Percentiles rank a stretch among this genome's conserved stretches.
Conservation (phyloP, 2,797 vertebrate genomes). For the Streptopelia turtur region DNA sequence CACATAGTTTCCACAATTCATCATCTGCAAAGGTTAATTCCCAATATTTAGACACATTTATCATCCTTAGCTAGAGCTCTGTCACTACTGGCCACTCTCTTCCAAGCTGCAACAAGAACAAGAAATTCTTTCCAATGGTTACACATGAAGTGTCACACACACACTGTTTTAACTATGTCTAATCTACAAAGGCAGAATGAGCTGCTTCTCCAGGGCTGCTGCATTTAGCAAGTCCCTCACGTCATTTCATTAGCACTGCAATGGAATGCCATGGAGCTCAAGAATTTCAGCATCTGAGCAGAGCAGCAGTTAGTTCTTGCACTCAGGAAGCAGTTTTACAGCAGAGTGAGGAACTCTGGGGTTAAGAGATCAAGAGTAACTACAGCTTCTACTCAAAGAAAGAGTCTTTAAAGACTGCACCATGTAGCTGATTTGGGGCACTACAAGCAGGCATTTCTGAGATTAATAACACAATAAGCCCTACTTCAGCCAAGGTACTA, state of each 20-base stretch:
- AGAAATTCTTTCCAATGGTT: conserved; percentile 6
- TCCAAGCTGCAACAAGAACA: neutral
- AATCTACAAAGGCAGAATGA: conserved; percentile 31
- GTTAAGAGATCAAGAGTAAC: conserved; percentile 56
- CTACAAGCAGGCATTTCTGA: conserved; percentile 15
- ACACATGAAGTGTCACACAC: neutral
- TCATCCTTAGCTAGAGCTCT: neutral
- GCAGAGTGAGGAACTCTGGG: conserved; percentile 29
- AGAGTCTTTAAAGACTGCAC: conserved; percentile 19
- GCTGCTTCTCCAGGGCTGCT: conserved; percentile 14
- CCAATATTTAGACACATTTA: conserved; percentile 13
- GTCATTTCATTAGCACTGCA: conserved; percentile 35
- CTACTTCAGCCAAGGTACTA: neutral
- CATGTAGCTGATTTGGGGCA: neutral
- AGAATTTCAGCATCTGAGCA: conserved; percentile 27
- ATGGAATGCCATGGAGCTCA: conserved; percentile 17
- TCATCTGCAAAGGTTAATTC: conserved; percentile 58
- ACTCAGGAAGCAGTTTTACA: conserved; percentile 45
- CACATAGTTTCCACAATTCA: conserved; percentile 1
- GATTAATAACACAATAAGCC: neutral
- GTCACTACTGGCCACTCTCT: neutral
- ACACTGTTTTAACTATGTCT: conserved; percentile 13
- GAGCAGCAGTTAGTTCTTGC: conserved; percentile 22
- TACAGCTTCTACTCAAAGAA: conserved; percentile 17
- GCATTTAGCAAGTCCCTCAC: neutral